Evolutionary conservation across 2,113 vertebrate species (phyloP), one percentile per base, ranked within the genome.

Genomic region (Siniperca knerii): DNA sequence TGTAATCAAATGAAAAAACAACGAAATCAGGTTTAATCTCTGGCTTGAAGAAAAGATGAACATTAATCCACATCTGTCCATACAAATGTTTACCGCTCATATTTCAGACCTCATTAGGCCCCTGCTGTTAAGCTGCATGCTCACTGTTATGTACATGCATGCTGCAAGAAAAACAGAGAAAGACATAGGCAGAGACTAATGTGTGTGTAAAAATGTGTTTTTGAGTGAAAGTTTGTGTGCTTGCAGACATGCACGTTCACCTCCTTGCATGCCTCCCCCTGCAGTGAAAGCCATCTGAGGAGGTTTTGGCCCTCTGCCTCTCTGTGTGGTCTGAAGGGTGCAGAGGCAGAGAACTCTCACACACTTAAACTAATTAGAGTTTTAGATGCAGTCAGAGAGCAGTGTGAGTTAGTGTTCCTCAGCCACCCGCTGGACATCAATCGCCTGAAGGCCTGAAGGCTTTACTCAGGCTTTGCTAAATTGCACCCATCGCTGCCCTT

Each of bases 61-160:
- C 92, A 95, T 94, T 96, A 96, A 96, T 96, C 95, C 95, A 95
- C 95, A 95, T 95, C 94, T 96, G 95, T 95, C 92, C 94, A 92
- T 93, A 94, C 95, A 95, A 95, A 96, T 95, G 95, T 95, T 95
- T 95, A 90, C 89, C 76, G 71, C 89, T 93, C 92, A 91, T 92
- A 94, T 95, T 95, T 95, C 91, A 92, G 92, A 90, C 83, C 74
- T 92, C 77, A 88, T 90, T 91, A 89, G 77, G 72, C 72, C 84
- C 67, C 67, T 35, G 64, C 75, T 87, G 90, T 73, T 93, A 90
- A 93, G 84, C 87, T 83, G 82, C 81, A 55, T 68, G 82, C 71
- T 67, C 70, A 81, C 77, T 57, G 78, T 82, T 79, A 55, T 80
- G 57, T 66, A 46, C 70, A 69, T 79, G 69, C 62, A 78, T 42